Percentiles rank a stretch among this genome's conserved stretches.
Evolutionary conservation across 2,888 invertebrate genomes (phyloP).

Genomic region (Andrena fulva): DNA sequence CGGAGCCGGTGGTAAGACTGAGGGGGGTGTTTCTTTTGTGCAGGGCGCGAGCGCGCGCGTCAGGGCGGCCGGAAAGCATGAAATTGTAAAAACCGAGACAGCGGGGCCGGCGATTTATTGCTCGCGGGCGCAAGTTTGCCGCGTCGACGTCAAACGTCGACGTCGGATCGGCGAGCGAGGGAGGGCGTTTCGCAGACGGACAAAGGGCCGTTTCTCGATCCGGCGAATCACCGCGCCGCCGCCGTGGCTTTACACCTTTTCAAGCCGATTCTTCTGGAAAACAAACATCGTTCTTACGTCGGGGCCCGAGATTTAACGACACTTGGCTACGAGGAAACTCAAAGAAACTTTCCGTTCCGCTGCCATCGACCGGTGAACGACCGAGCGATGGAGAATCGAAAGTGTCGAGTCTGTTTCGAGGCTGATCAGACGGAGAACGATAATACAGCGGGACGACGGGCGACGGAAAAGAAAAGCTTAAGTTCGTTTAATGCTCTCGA

Average conservation of each 20-base stretch:
- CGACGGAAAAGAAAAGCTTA: slow-evolving; percentile 2
- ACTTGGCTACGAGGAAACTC: not conserved
- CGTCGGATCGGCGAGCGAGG: not conserved
- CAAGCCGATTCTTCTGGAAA: not conserved
- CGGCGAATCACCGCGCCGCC: slow-evolving; percentile 4
- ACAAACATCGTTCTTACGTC: slow-evolving; percentile 9
- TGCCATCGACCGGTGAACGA: not conserved
- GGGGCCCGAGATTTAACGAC: not conserved
- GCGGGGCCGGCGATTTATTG: slow-evolving; percentile 21
- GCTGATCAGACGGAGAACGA: slow-evolving; percentile 35
- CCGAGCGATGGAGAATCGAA: slow-evolving; percentile 6
- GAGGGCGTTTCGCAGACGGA: slow-evolving; percentile 1
- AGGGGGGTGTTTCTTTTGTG: slow-evolving; percentile 33
- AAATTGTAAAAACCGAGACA: slow-evolving; percentile 39
- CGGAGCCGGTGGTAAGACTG: not conserved
- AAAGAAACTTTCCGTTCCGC: not conserved
- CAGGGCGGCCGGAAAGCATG: slow-evolving; percentile 25
- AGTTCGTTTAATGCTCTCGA: slow-evolving; percentile 46
- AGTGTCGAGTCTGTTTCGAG: slow-evolving; percentile 20
- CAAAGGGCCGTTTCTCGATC: slow-evolving; percentile 14
- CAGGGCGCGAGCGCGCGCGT: slow-evolving; percentile 24
- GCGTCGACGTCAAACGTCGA: not conserved
- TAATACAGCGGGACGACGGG: slow-evolving; percentile 9
- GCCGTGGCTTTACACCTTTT: not conserved
- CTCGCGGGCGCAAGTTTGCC: not conserved